Evolutionary conservation across 2,113 vertebrate genomes (phyloP).

Genomic region (Prietella phreatophila): DNA sequence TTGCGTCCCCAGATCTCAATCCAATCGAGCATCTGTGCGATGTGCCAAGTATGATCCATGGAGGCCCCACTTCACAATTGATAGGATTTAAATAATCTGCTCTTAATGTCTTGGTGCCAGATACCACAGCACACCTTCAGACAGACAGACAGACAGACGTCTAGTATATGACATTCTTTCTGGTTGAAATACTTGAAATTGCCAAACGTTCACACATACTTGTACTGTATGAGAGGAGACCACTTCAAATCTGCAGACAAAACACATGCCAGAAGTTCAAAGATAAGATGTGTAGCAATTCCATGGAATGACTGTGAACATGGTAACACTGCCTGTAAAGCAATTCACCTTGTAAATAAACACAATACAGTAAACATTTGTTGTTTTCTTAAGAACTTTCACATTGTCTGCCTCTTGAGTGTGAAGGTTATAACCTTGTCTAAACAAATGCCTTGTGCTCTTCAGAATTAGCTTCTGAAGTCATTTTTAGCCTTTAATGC

Average conservation of each 20-base stretch:
- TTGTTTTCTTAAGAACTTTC: neutral
- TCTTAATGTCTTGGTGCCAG: too few species aligned
- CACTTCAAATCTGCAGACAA: neutral
- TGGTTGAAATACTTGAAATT: too few species aligned
- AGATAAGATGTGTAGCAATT: neutral
- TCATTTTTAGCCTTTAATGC: neutral
- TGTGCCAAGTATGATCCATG: too few species aligned
- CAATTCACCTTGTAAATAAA: neutral
- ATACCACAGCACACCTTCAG: too few species aligned
- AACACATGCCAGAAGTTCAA: neutral
- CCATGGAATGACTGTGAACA: neutral
- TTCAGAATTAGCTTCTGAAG: neutral
- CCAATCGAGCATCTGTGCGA: too few species aligned
- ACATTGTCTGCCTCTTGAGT: neutral
- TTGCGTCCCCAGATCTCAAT: too few species aligned
- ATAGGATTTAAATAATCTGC: too few species aligned
- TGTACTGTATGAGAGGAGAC: too few species aligned
- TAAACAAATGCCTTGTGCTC: neutral
- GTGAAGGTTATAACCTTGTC: neutral
- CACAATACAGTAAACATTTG: neutral
- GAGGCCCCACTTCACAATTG: too few species aligned
- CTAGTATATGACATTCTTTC: too few species aligned
- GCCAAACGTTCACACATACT: too few species aligned
- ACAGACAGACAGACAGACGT: too few species aligned
- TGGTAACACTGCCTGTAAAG: neutral